Percentiles rank a stretch among this genome's conserved stretches.
phyloP scores from a whole-genome alignment of 2,113 vertebrate genomes.

The Hydrochoerus hydrochaeris region DNA sequence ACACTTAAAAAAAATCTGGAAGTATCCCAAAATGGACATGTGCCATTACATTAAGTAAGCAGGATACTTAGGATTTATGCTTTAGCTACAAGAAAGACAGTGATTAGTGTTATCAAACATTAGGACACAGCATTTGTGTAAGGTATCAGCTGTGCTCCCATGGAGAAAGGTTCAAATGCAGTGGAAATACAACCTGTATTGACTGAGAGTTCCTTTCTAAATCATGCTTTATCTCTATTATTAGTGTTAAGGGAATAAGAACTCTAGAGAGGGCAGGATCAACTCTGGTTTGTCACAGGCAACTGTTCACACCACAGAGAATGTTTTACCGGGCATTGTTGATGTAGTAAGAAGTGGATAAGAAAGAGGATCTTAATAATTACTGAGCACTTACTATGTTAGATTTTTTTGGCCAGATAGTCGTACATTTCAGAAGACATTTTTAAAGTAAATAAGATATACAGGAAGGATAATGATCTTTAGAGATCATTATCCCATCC shows the following conservation, averaged over 20 bases:
- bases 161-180: conserved; percentile 54
- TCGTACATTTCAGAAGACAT: neutral
- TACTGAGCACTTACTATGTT: neutral
- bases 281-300: neutral
- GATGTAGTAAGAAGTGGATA: neutral
- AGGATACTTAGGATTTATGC: conserved; percentile 82
- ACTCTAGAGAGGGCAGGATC: neutral
- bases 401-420: neutral
- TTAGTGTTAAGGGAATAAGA: conserved; percentile 35
- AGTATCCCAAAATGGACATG: conserved; percentile 66
- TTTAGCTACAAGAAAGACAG: conserved; percentile 74
- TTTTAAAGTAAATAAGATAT: neutral
- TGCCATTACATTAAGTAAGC: conserved; percentile 77
- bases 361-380: neutral
- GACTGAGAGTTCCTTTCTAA: conserved; percentile 52
- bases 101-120: conserved; percentile 60
- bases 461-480: neutral
- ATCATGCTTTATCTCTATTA: conserved; percentile 70
- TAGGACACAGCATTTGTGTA: conserved; percentile 61
- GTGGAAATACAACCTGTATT: neutral
- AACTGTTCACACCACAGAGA: neutral
- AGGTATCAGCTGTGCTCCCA: neutral
- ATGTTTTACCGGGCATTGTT: neutral
- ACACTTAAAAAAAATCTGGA: conserved; percentile 40
- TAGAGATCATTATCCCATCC: neutral